Conservation (phyloP, 2,113 vertebrate species). For the Ascaphus truei region DNA sequence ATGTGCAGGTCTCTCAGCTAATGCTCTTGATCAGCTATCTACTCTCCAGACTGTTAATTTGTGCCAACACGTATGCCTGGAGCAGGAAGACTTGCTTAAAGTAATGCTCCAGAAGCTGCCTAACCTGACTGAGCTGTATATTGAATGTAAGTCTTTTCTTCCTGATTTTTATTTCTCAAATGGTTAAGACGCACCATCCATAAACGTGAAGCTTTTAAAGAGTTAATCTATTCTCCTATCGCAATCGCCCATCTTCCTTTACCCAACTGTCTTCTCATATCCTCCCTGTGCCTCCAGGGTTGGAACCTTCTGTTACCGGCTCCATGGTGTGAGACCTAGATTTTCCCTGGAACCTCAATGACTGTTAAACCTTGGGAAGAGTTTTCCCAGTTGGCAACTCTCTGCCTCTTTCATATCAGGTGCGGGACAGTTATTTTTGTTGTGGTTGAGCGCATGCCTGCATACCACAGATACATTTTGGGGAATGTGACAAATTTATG, state of each 20-base stretch:
- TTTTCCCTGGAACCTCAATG: conserved; percentile 29
- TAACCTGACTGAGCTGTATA: conserved; percentile 35
- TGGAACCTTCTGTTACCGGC: conserved; percentile 21
- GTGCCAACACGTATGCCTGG: conserved; percentile 2
- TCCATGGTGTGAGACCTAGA: conserved; percentile 28
- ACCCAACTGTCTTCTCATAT: conserved; percentile 25
- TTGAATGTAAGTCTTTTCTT: conserved; percentile 31
- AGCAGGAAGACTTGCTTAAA: conserved; percentile 23
- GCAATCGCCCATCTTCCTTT: conserved; percentile 15
- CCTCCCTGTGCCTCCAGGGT: conserved; percentile 29
- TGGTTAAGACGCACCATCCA: not conserved
- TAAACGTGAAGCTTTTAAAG: not conserved
- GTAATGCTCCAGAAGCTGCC: conserved; percentile 39
- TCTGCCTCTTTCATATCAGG: conserved; percentile 31
- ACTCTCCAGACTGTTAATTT: conserved; percentile 37
- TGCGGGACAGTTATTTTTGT: conserved; percentile 23
- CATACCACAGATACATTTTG: not conserved
- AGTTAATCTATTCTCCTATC: not conserved
- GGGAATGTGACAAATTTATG: not conserved
- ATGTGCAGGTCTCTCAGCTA: conserved; percentile 38
- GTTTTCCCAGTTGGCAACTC: conserved; percentile 27
- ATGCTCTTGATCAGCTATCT: conserved; percentile 36
- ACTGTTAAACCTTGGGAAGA: conserved; percentile 26
- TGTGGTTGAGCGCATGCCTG: conserved; percentile 8
- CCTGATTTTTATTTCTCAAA: not conserved